Evolutionary conservation across 2,113 vertebrate species (phyloP).

Genomic region (Gulo gulo): DNA sequence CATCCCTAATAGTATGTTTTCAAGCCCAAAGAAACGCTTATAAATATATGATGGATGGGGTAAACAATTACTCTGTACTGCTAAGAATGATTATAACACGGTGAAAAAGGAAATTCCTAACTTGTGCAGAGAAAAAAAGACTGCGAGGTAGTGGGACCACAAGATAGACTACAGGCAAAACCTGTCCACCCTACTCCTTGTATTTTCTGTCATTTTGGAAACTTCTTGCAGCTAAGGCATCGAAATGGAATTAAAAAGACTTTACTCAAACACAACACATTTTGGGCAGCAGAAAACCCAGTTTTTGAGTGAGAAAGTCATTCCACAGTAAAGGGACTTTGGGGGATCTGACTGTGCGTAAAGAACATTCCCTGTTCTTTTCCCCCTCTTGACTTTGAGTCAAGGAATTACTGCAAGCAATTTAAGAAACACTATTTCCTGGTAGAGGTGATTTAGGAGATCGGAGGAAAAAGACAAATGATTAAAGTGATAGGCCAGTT

Average conservation of each 20-base stretch:
- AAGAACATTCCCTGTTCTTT: neutral
- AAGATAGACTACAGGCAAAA: neutral
- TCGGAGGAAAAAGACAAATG: neutral
- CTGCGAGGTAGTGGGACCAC: neutral
- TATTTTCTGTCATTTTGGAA: neutral
- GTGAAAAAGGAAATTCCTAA: neutral
- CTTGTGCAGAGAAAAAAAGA: neutral
- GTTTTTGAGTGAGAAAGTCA: neutral
- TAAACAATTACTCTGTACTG: neutral
- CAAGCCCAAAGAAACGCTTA: neutral
- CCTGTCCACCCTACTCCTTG: neutral
- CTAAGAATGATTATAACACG: neutral
- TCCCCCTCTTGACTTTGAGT: neutral
- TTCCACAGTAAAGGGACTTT: neutral
- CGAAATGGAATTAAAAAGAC: neutral
- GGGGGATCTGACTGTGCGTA: neutral
- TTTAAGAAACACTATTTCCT: constrained; percentile 42
- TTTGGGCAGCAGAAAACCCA: neutral
- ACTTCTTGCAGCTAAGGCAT: neutral
- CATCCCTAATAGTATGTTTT: neutral
- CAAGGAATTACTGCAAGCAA: neutral
- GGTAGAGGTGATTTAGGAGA: neutral
- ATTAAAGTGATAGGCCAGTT: neutral
- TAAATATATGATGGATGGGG: neutral
- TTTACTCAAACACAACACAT: constrained; percentile 3